phyloP scores from a whole-genome alignment of 2,113 vertebrate genomes.

The Lepus timidus region DNA sequence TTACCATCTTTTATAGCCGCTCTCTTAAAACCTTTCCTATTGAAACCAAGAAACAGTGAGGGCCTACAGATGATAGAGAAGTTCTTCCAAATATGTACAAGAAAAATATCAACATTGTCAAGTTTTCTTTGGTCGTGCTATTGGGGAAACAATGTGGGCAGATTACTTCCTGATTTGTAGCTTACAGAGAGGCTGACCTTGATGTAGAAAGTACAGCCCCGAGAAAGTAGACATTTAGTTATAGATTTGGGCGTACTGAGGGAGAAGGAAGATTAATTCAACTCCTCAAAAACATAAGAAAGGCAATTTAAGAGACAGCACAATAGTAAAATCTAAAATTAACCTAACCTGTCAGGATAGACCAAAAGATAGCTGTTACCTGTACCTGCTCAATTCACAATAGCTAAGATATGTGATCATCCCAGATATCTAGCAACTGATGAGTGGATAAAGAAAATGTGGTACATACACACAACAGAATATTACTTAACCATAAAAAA shows the following conservation, averaged over 20 bases:
- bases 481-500: too few species aligned
- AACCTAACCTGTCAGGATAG: background rate
- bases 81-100: conserved; percentile 1
- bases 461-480: too few species aligned
- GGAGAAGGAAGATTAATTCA: background rate
- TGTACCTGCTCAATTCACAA: too few species aligned
- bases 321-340: background rate
- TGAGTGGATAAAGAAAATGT: too few species aligned
- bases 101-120: background rate
- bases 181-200: background rate
- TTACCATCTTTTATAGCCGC: background rate
- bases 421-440: too few species aligned
- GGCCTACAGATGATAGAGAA: background rate
- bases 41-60: background rate
- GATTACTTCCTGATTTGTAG: background rate
- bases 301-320: background rate
- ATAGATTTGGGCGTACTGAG: background rate
- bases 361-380: too few species aligned
- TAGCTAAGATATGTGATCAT: too few species aligned
- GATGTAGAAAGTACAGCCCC: background rate
- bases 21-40: background rate
- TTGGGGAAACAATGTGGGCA: background rate
- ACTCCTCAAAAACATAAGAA: background rate
- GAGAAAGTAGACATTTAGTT: background rate
- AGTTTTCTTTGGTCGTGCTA: background rate